Evolutionary conservation across 2,797 vertebrate species (phyloP).

Genomic region (Masticophis lateralis): DNA sequence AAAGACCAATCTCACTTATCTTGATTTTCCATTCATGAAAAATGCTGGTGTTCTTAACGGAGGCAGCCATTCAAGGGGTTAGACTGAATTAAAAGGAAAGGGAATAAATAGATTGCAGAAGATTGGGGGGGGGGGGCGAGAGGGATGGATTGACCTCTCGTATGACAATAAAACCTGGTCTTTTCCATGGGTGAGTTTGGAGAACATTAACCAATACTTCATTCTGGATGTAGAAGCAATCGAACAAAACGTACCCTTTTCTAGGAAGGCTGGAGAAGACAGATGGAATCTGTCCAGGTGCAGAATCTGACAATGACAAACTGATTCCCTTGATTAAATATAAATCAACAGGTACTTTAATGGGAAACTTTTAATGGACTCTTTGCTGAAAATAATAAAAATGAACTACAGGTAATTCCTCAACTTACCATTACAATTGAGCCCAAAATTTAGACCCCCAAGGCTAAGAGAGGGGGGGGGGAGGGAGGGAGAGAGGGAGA

Average conservation of each 20-base stretch:
- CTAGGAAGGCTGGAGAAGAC: neutral
- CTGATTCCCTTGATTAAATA: no score
- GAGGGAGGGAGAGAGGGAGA: no score
- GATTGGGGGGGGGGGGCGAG: neutral
- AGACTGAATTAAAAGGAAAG: slow-evolving; percentile 18
- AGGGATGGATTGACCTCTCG: neutral
- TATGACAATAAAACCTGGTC: neutral
- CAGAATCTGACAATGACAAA: neutral
- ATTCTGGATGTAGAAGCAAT: neutral
- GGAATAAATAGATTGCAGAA: slow-evolving; percentile 14
- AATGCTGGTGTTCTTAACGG: slow-evolving; percentile 1
- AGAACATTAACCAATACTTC: neutral
- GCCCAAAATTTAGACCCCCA: neutral
- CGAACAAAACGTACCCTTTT: neutral
- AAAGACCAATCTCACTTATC: slow-evolving; percentile 44
- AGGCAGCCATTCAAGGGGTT: slow-evolving; percentile 48
- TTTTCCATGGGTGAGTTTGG: neutral
- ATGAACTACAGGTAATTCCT: neutral
- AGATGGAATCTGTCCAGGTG: neutral
- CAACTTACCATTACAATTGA: neutral
- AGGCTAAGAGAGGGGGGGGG: neutral
- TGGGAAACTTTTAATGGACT: neutral
- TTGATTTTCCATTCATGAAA: slow-evolving; percentile 46
- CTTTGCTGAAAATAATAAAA: neutral
- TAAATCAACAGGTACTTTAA: neutral